Evolutionary conservation across 2,113 vertebrate species (phyloP).

Genomic region (Scytalopus superciliaris): DNA sequence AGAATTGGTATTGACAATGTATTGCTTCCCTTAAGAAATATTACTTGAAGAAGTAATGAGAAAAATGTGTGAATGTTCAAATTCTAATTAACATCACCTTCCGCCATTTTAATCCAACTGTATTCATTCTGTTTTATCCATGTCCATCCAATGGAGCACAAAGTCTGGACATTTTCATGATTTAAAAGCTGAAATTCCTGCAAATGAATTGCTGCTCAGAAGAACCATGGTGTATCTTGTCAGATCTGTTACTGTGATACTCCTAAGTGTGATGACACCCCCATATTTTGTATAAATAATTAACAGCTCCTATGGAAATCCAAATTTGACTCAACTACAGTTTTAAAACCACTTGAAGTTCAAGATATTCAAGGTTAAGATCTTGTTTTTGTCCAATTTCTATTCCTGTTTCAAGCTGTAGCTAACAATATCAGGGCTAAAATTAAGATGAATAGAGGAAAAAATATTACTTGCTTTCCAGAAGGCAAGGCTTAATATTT

Average conservation of each 20-base stretch:
- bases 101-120: neutral
- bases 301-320: neutral
- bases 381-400: neutral
- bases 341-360: neutral
- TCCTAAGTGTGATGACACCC: neutral
- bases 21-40: conserved; percentile 48
- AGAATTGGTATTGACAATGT: conserved; percentile 68
- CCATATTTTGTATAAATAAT: neutral
- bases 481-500: neutral
- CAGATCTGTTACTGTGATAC: neutral
- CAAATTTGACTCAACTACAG: neutral
- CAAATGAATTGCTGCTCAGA: neutral
- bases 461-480: neutral
- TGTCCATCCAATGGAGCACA: neutral
- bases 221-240: neutral
- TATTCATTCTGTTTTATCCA: neutral
- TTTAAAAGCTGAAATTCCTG: neutral
- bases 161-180: neutral
- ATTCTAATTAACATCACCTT: neutral
- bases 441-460: neutral
- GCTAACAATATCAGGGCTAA: neutral
- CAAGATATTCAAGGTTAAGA: neutral
- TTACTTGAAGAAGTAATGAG: conserved; percentile 2
- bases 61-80: neutral
- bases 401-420: neutral